Percentiles rank a stretch among this genome's conserved stretches.
These are phyloP conservation scores for Pleuronectes platessa DNA, from an alignment of 2,113 vertebrate species.

Conservation along the genomic window DNA sequence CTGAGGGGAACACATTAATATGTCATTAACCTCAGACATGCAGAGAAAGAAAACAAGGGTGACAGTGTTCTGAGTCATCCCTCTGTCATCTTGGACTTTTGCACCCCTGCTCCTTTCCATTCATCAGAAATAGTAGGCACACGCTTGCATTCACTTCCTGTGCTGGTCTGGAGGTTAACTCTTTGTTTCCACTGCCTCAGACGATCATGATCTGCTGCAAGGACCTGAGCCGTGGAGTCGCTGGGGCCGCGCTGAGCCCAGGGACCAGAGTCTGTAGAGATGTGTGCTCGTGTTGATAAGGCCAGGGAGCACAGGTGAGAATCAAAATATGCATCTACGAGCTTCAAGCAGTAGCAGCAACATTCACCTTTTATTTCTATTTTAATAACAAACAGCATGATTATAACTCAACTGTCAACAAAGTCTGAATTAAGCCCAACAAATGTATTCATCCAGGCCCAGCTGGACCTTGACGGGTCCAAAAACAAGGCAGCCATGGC, in stretches of 20 bases:
- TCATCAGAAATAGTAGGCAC: constrained; percentile 53
- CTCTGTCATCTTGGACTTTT: constrained; percentile 26
- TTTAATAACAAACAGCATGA: neutral
- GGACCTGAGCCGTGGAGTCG: constrained; percentile 27
- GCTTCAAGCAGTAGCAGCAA: neutral
- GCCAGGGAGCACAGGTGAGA: constrained; percentile 64
- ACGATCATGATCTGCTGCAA: constrained; percentile 56
- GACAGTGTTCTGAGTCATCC: constrained; percentile 53
- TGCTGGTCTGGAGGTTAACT: constrained; percentile 50
- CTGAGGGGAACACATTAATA: neutral
- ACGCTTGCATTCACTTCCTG: constrained; percentile 64
- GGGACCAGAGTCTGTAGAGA: constrained; percentile 43
- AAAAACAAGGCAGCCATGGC: constrained; percentile 75
- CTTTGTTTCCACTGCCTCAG: constrained; percentile 55
- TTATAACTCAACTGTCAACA: neutral
- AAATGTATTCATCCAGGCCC: constrained; percentile 32
- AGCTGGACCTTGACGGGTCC: constrained; percentile 72
- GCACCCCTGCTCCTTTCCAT: constrained; percentile 39
- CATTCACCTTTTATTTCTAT: constrained; percentile 41
- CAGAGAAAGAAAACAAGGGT: neutral
- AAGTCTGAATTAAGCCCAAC: neutral
- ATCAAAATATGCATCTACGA: fast-evolving
- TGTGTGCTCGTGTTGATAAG: constrained; percentile 61
- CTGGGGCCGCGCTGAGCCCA: constrained; percentile 19
- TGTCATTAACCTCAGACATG: neutral